Conservation (phyloP, 2,113 vertebrate species). For the Amblyornis subalaris region DNA sequence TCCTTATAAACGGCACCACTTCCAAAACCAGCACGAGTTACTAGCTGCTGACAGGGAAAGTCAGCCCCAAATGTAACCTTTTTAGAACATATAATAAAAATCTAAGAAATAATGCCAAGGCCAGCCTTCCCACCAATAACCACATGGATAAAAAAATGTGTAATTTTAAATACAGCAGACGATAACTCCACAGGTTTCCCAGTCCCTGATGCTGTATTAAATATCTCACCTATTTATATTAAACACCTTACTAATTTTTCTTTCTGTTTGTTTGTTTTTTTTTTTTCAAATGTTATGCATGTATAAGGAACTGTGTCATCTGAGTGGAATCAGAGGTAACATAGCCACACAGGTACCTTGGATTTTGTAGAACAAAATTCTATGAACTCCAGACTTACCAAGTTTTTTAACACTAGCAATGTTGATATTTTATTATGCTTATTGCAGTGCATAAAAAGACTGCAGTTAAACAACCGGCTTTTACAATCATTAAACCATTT, state of each 20-base stretch:
- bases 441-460: neutral
- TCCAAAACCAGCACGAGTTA: neutral
- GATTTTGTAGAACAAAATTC: neutral
- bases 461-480: neutral
- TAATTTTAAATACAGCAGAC: neutral
- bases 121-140: neutral
- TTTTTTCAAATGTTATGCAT: neutral
- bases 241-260: neutral
- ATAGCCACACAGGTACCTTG: neutral
- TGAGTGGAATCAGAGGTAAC: neutral
- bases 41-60: neutral
- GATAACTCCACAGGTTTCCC: neutral
- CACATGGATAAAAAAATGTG: neutral
- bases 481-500: neutral
- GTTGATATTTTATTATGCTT: neutral
- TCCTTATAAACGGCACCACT: neutral
- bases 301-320: neutral
- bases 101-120: neutral
- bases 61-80: neutral
- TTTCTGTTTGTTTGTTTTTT: neutral
- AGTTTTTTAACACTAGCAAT: neutral
- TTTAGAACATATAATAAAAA: neutral
- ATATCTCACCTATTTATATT: neutral
- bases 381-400: neutral
- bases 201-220: neutral